A percentile compares a stretch with the other conserved stretches of the same genome.
Evolutionary conservation across 2,888 invertebrate species (phyloP).

Genomic region (Spilosoma lubricipeda): DNA sequence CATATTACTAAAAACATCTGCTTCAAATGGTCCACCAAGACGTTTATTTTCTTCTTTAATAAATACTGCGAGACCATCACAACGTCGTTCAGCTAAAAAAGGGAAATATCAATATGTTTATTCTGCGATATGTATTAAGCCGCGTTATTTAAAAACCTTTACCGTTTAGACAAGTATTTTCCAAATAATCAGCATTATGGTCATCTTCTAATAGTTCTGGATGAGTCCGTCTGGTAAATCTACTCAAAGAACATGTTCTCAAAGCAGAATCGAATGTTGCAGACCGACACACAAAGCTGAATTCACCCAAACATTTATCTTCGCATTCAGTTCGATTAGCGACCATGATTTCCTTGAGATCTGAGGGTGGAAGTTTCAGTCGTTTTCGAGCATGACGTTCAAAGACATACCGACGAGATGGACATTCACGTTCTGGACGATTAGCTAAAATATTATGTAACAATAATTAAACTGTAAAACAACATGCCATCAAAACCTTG

Average conservation of each 20-base stretch:
- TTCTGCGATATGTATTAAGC: neutral
- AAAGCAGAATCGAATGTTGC: constrained; percentile 93
- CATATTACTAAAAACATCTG: constrained; percentile 94
- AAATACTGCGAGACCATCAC: constrained; percentile 94
- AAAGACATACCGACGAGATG: constrained; percentile 94
- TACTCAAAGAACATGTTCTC: constrained; percentile 92
- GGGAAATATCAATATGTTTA: constrained; percentile 7
- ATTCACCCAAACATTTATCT: constrained; percentile 95
- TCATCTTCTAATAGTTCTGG: constrained; percentile 94
- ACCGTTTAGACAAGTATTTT: constrained; percentile 96
- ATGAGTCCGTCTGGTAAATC: constrained; percentile 94
- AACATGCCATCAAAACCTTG: constrained; percentile 25
- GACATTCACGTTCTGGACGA: constrained; percentile 95
- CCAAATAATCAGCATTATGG: constrained; percentile 95
- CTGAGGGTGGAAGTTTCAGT: constrained; percentile 91
- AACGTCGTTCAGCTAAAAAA: constrained; percentile 91
- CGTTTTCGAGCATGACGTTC: constrained; percentile 95
- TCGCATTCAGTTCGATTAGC: constrained; percentile 96
- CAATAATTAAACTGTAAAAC: constrained; percentile 21
- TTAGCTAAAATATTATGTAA: constrained; percentile 81
- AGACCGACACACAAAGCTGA: constrained; percentile 95
- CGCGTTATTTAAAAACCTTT: constrained; percentile 41
- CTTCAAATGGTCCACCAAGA: constrained; percentile 95
- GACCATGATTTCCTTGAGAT: constrained; percentile 94
- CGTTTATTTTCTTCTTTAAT: constrained; percentile 96